Base-by-base conservation (phyloP, 2,797 vertebrate species). In the Cichlasoma orientale region DNA sequence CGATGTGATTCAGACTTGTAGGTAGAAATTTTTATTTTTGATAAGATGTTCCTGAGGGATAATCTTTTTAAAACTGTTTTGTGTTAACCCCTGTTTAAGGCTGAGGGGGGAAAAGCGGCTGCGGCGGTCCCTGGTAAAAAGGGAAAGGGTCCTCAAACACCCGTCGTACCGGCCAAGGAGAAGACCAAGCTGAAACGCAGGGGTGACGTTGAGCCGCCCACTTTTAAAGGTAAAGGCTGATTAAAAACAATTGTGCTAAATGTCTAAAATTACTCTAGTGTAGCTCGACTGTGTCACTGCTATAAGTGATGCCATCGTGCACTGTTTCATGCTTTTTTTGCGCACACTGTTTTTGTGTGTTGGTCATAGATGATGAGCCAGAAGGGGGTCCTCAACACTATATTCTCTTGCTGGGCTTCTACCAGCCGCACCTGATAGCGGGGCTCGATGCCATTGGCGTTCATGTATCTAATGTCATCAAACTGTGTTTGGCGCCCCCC, bases 381-480 rank as follows among this genome's bases (percentile, higher is more conserved):
- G 96, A 96, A 7, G 96, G 97, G 52, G 98, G 98, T 68, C 96
- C 97, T 72, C 95, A 99, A 41, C 95, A 95, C 87, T 99, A 99
- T 88, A 88, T 98, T 86, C 91, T 99, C 70, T 87, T 98, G n/a
- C 70, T 95, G 85, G 97, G 96, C 74, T 98, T 99, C 85, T 83
- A 95, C 72, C 93, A 95, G 82, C 96, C 95, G 14, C 94, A 95
- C 66, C 90, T 99, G 16, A 86, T 98, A 57, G 84, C 81, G 1
- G 90, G 95, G 11, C 94, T 99, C 72, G 90, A 93, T 61, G 92
- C 95, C 2, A 88, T 98, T 47, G 96, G 96, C 13, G 84, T 99
- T 50, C 93, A 94, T 14, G 89, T 98, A 55, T 95, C 95, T 83
- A 97, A 94, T 58, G 90, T 99, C 80, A 97, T 99, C 90, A 93